phyloP scores from a whole-genome alignment of 2,797 vertebrate species.

The Diglossa cyanea region DNA sequence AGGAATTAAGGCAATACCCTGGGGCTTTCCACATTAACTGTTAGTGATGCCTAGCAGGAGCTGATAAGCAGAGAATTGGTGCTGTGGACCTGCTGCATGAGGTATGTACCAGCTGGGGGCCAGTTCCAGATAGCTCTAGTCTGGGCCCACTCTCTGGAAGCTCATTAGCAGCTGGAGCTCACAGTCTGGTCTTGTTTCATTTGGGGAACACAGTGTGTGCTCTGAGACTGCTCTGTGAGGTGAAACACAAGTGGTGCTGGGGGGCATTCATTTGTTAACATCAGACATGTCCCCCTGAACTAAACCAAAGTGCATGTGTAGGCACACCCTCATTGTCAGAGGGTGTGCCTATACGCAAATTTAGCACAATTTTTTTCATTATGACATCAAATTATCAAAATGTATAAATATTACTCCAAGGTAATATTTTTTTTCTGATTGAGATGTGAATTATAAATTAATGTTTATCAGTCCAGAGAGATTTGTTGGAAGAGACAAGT shows the following conservation, averaged over 20 bases:
- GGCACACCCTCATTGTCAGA: neutral
- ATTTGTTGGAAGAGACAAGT: neutral
- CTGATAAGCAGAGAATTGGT: neutral
- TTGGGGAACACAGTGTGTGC: neutral
- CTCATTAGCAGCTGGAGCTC: neutral
- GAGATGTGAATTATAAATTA: neutral
- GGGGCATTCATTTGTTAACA: rapidly evolving
- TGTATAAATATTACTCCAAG: neutral
- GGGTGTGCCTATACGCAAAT: neutral
- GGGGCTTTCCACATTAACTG: neutral
- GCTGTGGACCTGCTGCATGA: neutral
- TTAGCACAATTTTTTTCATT: neutral
- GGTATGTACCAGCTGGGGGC: neutral
- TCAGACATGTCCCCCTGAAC: neutral
- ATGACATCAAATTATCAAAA: neutral
- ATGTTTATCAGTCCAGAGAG: neutral
- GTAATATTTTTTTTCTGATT: neutral
- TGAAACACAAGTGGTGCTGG: neutral
- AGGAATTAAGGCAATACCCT: neutral
- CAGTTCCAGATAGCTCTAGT: neutral
- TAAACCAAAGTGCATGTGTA: neutral
- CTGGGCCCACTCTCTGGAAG: neutral
- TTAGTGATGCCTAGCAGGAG: neutral
- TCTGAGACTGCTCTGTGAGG: neutral
- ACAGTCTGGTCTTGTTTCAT: neutral